These are phyloP conservation scores for Reticulitermes lucifugus DNA, from an alignment of 2,888 invertebrate species.

Conservation along the genomic window DNA sequence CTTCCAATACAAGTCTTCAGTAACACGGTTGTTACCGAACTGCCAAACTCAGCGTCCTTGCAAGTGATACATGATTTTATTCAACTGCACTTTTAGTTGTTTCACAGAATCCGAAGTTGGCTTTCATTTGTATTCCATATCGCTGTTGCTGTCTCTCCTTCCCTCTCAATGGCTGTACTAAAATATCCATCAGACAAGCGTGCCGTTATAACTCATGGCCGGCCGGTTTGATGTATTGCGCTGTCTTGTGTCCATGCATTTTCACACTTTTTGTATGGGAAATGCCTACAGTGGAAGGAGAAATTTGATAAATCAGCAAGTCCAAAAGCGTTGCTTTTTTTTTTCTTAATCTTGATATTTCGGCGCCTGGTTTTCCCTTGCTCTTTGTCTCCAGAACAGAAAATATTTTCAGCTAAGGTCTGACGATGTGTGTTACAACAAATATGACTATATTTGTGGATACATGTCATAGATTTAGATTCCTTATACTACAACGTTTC, in stretches of 20 bases:
- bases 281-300: conserved; percentile 11
- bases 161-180: conserved; percentile 19
- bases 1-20: too few species aligned
- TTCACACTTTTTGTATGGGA: conserved; percentile 34
- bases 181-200: conserved; percentile 33
- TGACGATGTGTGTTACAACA: too few species aligned
- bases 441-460: too few species aligned
- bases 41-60: neutral
- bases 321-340: neutral
- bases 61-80: neutral
- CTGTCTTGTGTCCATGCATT: conserved; percentile 28
- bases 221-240: conserved; percentile 33
- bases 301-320: conserved; percentile 34
- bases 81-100: neutral
- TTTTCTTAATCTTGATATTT: neutral
- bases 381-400: neutral
- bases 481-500: too few species aligned
- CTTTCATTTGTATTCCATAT: conserved; percentile 24
- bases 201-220: conserved; percentile 17
- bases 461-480: too few species aligned
- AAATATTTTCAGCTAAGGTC: too few species aligned
- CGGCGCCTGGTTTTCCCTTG: neutral
- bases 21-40: neutral
- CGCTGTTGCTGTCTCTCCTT: neutral
- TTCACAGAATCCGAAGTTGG: neutral